Evolutionary conservation across 2,888 invertebrate species (phyloP).

Genomic region (Papilio demoleus): DNA sequence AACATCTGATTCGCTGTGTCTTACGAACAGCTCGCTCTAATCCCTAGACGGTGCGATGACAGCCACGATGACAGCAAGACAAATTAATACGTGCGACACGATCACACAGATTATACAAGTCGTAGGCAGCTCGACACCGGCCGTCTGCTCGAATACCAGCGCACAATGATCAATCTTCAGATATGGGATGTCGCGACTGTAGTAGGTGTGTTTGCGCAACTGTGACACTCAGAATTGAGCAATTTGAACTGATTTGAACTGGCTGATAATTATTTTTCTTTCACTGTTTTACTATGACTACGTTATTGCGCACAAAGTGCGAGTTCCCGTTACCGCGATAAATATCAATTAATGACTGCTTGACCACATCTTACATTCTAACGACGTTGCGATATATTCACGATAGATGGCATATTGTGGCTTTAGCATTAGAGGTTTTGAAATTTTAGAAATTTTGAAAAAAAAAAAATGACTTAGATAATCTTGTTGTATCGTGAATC

Average conservation of each 20-base stretch:
- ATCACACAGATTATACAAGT: conserved; percentile 47
- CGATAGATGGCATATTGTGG: too few species aligned
- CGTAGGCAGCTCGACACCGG: conserved; percentile 22
- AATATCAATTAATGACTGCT: too few species aligned
- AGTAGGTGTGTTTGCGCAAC: conserved; percentile 11
- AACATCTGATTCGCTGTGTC: neutral
- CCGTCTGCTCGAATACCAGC: conserved; percentile 11
- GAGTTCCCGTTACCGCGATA: too few species aligned
- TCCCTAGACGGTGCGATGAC: conserved; percentile 32
- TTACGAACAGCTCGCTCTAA: conserved; percentile 6
- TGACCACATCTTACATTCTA: too few species aligned
- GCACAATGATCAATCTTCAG: conserved; percentile 19
- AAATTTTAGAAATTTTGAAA: too few species aligned
- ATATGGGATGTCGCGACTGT: neutral
- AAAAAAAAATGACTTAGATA: too few species aligned
- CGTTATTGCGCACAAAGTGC: too few species aligned
- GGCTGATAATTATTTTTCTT: neutral
- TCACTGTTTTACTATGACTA: neutral
- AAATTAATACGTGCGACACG: conserved; percentile 61
- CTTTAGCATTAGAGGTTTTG: too few species aligned
- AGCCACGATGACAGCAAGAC: conserved; percentile 60
- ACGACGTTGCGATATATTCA: too few species aligned
- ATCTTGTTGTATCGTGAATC: too few species aligned
- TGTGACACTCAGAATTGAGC: neutral
- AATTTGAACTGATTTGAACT: neutral